phyloP scores from a whole-genome alignment of 2,888 invertebrate species.

The Ennomos fuscantarius region DNA sequence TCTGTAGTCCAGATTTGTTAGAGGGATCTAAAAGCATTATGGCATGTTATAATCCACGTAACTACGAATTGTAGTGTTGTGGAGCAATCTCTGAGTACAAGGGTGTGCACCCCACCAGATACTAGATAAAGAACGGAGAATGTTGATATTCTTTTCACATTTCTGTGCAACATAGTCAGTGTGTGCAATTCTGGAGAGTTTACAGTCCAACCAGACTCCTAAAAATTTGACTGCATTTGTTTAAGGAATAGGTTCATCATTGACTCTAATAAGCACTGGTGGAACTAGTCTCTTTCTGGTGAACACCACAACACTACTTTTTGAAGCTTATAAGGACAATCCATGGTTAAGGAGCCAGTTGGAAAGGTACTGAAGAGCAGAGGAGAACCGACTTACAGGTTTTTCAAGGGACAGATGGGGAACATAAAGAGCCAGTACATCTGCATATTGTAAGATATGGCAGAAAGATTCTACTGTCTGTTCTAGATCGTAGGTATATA shows the following conservation, averaged over 20 bases:
- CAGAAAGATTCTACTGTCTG: constrained; percentile 11
- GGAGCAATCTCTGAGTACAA: no score
- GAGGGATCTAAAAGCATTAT: constrained; percentile 36
- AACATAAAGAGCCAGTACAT: constrained; percentile 38
- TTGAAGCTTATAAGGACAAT: no score
- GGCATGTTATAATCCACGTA: constrained; percentile 37
- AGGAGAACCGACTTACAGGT: background rate
- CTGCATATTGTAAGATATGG: constrained; percentile 42
- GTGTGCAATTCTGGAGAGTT: constrained; percentile 25
- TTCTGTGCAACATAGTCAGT: constrained; percentile 22
- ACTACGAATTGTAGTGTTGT: no score
- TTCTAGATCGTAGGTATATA: constrained; percentile 38
- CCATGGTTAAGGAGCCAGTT: no score
- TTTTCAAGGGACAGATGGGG: constrained; percentile 2
- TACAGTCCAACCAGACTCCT: constrained; percentile 32
- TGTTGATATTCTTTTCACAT: no score
- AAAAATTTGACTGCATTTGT: no score
- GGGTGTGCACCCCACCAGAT: no score
- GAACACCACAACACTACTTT: constrained; percentile 33
- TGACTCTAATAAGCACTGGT: constrained; percentile 3
- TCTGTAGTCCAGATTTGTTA: no score
- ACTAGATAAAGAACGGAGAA: no score
- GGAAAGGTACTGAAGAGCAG: no score
- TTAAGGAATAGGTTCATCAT: no score
- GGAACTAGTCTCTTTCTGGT: constrained; percentile 24